Conservation (phyloP, 2,888 invertebrate genomes). For the Scotopteryx bipunctaria region DNA sequence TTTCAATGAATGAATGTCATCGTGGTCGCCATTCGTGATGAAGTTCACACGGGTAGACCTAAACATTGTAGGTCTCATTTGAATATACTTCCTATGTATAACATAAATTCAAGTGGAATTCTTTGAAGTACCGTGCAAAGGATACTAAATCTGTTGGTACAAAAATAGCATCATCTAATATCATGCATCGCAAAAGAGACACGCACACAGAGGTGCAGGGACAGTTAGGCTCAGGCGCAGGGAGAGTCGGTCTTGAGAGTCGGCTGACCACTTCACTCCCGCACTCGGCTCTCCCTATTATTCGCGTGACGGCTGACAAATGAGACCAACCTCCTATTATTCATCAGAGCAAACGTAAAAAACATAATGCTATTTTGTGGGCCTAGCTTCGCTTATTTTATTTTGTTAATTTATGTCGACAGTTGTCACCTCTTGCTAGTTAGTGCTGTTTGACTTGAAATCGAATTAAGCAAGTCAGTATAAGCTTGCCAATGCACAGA, state of each 20-base stretch:
- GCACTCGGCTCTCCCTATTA: constrained; percentile 14
- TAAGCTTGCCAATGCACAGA: no score
- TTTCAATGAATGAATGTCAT: constrained; percentile 81
- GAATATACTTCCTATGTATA: constrained; percentile 82
- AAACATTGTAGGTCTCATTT: constrained; percentile 80
- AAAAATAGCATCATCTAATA: constrained; percentile 75
- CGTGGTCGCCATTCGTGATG: constrained; percentile 81
- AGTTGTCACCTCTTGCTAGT: neutral
- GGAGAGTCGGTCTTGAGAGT: constrained; percentile 37
- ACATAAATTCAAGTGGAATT: constrained; percentile 77
- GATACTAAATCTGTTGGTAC: constrained; percentile 70
- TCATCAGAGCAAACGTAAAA: neutral
- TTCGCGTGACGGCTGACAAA: constrained; percentile 20
- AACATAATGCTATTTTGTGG: no score
- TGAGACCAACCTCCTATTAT: constrained; percentile 11
- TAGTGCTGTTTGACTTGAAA: neutral
- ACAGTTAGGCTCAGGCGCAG: constrained; percentile 57
- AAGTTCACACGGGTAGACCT: constrained; percentile 81
- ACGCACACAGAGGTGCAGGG: constrained; percentile 41
- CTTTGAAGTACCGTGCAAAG: constrained; percentile 77
- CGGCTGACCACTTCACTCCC: constrained; percentile 26
- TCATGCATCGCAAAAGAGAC: constrained; percentile 60
- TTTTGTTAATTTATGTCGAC: neutral
- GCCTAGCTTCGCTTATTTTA: no score
- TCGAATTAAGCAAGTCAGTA: neutral